Base-by-base conservation (phyloP, 35 echinoderm and acorn worm genomes). In the Apostichopus japonicus region DNA sequence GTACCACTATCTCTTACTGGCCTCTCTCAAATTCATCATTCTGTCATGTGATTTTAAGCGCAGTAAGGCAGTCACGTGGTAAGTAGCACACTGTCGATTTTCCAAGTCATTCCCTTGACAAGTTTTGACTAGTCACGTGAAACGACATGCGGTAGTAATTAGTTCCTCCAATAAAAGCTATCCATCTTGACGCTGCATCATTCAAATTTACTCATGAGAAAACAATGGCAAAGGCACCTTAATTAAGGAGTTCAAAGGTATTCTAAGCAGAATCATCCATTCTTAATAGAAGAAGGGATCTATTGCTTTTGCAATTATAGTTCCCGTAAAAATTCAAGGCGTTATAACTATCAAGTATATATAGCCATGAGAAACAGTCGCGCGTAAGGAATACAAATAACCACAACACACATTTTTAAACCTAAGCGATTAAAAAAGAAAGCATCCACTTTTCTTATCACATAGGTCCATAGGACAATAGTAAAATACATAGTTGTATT, bases 101-200 rank as follows among this genome's bases (percentile, higher is more conserved):
- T 67, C 63, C 63, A 67, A 67, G 63, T 67, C 63, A 67, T 67
- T 19, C 63, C 63, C 63, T 67, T 19, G 63, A 67, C 63, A 15
- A 67, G 6, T 83, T 83, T 16, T 83, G 79, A 33, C 79, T 55
- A 56, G 33, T 83, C 79, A 83, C 5, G 54, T 83, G 79, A 24
- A 83, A 55, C 79, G 33, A 55, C 79, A 11, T 33, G 17, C 7
- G 79, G 24, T 54, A 55, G 54, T 83, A 83, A 83, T 83, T 83
- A 83, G 54, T 55, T 54, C 79, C 33, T 83, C 24, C 79, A 83
- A 10, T 13, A 55, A 11, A 44, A 67, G 63, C 63, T 67, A 83
- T 83, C 79, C 79, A 83, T 83, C 79, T 83, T 83, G 54, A 83
- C 33, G 79, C 79, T 54, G 79, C 79, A 83, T 83, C 79, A 83